Base-by-base conservation (phyloP, 2,113 vertebrate species). In the Monopterus albus region DNA sequence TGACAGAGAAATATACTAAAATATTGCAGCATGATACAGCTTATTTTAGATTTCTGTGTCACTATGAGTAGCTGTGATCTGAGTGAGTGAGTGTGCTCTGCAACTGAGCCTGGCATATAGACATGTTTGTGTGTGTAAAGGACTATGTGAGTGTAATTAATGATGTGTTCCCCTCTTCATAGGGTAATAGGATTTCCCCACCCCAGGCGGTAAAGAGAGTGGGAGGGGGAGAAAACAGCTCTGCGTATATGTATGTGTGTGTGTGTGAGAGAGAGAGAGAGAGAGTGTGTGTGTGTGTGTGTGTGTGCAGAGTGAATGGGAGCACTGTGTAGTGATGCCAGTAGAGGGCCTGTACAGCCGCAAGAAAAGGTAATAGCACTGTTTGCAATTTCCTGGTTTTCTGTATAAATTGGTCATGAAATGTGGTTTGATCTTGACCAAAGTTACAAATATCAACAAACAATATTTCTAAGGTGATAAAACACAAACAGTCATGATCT, bases 181-280 rank as follows among this genome's bases (percentile, higher is more conserved):
- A 88, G 85, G 85, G 83, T 92, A 91, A 92, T 91, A 91, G 88
- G 91, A 91, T 90, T 91, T 88, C 90, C 89, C 89, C 87, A 78
- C 89, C 87, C 78, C 83, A 62, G 89, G 90, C 84, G 71, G 80
- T 81, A 65, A 77, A 60, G 67, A 69, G 49, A 57, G 85, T 45
- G 64, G 75, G 51, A 29, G 82, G 60, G 69, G 56, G 66, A 62
- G 60, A 59, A 56, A 29, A 47, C 13, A 2, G 6, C 47, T 75
- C 25, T 69, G 31, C 51, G 43, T 15, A 64, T 61, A 59, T 74
- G 52, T 59, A 33, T 82, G 66, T 78, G 57, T 78, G 47, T 53
- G 67, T 51, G 46, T 23, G 66, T 43, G 58, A n/a, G 36, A 21
- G 59, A 29, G 61, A 35, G 53, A 17, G 26, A 7, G 67, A 12